Conservation (phyloP, 1,140 invertebrate species). For the Pseudomyrmex sp. region DNA sequence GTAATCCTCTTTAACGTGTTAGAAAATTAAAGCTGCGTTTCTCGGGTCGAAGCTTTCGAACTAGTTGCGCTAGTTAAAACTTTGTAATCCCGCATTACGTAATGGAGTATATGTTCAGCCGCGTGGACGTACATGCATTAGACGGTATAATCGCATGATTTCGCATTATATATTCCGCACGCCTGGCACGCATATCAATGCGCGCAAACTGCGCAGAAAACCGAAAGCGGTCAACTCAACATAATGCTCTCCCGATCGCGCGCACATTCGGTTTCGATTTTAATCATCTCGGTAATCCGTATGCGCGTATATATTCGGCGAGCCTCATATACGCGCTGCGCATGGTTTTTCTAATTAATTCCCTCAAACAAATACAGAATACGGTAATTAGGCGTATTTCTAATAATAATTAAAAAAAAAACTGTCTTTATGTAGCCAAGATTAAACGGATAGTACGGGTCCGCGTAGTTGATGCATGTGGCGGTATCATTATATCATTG, state of each 20-base stretch:
- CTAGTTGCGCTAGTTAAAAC: conserved; percentile 57
- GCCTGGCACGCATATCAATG: not conserved
- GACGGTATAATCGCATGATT: conserved; percentile 37
- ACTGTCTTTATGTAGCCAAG: conserved; percentile 25
- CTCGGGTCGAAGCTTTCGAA: conserved; percentile 33
- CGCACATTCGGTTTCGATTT: not conserved
- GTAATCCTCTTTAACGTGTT: conserved; percentile 51
- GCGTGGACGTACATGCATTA: conserved; percentile 50
- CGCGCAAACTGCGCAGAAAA: conserved; percentile 43
- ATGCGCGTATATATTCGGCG: not conserved
- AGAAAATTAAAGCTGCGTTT: conserved; percentile 57
- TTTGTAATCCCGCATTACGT: conserved; percentile 49
- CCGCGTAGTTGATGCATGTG: conserved; percentile 36
- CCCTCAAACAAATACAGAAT: conserved; percentile 6
- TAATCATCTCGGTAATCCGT: conserved; percentile 21
- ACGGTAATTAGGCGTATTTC: conserved; percentile 7
- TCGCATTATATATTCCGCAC: conserved; percentile 31
- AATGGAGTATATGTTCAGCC: conserved; percentile 53
- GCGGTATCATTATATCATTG: conserved; percentile 49
- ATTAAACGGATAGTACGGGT: conserved; percentile 31
- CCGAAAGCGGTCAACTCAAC: conserved; percentile 23
- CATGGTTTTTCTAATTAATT: not conserved
- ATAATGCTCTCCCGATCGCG: conserved; percentile 17
- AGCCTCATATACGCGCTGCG: no score
- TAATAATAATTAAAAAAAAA: conserved; percentile 39